These are phyloP conservation scores for Emmelina monodactyla DNA, from an alignment of 2,888 invertebrate genomes.

Conservation along the genomic window DNA sequence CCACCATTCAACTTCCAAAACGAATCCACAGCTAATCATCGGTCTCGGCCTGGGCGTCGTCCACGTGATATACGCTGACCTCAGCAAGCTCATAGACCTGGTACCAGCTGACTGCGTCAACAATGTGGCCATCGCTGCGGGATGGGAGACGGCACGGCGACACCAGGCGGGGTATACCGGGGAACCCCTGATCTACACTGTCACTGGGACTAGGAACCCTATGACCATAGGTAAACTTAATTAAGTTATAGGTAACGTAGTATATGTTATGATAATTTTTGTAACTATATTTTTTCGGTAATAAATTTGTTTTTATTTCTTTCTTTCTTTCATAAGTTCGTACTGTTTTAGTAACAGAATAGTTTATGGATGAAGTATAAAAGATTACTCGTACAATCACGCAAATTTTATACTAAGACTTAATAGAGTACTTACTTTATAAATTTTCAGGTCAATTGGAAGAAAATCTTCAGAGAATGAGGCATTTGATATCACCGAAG, in stretches of 20 bases:
- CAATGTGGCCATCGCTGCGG: slow-evolving; percentile 18
- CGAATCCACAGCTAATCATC: slow-evolving; percentile 14
- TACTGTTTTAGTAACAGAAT: not conserved
- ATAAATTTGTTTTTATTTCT: not conserved
- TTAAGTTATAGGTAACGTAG: not conserved
- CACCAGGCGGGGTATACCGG: slow-evolving; percentile 1
- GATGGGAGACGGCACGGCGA: slow-evolving; percentile 15
- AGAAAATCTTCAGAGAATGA: slow-evolving; percentile 1
- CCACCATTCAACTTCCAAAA: too few species aligned
- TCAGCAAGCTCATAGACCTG: slow-evolving; percentile 13
- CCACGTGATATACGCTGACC: slow-evolving; percentile 9
- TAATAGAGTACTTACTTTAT: too few species aligned
- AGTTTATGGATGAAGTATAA: not conserved
- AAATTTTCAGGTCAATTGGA: slow-evolving; percentile 5
- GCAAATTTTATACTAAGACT: too few species aligned
- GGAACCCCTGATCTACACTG: slow-evolving; percentile 13
- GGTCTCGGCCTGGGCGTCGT: slow-evolving; percentile 14
- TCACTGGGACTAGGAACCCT: slow-evolving; percentile 8
- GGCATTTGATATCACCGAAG: slow-evolving; percentile 7
- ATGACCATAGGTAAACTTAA: slow-evolving; percentile 9
- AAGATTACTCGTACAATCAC: too few species aligned
- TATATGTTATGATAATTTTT: not conserved
- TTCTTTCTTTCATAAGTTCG: not conserved
- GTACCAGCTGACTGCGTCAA: slow-evolving; percentile 20
- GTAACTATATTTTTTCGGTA: not conserved